These are phyloP conservation scores for Mustela nigripes DNA, from an alignment of 2,113 vertebrate genomes.

Conservation along the genomic window DNA sequence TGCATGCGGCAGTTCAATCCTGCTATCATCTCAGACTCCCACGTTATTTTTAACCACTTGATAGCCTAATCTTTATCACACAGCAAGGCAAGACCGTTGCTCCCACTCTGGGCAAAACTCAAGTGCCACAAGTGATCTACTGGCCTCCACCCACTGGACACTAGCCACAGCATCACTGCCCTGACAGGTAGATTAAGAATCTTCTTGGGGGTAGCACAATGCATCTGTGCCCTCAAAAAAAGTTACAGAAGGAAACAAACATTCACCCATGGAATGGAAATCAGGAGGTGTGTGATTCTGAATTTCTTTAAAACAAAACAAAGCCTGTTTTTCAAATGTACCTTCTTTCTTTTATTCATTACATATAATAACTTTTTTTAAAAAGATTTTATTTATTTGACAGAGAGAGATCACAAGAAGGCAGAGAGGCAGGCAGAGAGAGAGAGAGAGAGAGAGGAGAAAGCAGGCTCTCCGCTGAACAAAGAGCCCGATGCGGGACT, in stretches of 20 bases:
- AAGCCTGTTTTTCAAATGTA: neutral
- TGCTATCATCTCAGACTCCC: neutral
- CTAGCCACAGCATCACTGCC: neutral
- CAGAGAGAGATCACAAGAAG: too few relatives aligned
- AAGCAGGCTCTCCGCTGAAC: too few relatives aligned
- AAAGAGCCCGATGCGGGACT: too few relatives aligned
- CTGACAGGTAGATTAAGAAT: neutral
- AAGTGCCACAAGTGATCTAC: neutral
- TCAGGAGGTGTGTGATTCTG: neutral
- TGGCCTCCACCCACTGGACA: neutral
- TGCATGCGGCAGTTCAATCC: neutral
- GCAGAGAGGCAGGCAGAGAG: too few relatives aligned
- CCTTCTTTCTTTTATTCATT: neutral
- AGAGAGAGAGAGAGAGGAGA: too few relatives aligned
- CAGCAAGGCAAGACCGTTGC: neutral
- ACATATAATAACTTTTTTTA: neutral
- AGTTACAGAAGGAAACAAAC: neutral
- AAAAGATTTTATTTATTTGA: too few relatives aligned
- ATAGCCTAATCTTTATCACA: neutral
- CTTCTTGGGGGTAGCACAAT: neutral
- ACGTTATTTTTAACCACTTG: neutral
- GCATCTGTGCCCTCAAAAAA: neutral
- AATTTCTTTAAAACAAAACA: conserved; percentile 5
- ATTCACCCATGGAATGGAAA: neutral
- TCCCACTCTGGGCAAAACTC: neutral